These are phyloP conservation scores for Abscondita cerata DNA, from an alignment of 2,888 invertebrate genomes.

Conservation along the genomic window DNA sequence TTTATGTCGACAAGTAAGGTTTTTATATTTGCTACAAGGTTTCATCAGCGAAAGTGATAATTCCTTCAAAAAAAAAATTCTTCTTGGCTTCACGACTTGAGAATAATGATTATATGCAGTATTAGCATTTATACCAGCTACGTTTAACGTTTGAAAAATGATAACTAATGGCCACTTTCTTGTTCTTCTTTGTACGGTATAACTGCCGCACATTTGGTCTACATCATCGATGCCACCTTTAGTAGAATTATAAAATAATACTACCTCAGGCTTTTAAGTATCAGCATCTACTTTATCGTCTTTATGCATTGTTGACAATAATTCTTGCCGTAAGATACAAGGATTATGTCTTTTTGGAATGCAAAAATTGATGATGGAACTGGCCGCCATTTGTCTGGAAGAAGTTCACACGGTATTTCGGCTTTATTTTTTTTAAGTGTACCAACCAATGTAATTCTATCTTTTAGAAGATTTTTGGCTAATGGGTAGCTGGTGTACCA, in stretches of 20 bases:
- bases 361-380: slow-evolving; percentile 42
- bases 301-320: slow-evolving; percentile 37
- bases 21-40: slow-evolving; percentile 2
- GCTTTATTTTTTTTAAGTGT: slow-evolving; percentile 42
- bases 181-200: slow-evolving; percentile 38
- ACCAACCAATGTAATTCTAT: slow-evolving; percentile 13
- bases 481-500: slow-evolving; percentile 43
- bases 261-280: slow-evolving; percentile 37
- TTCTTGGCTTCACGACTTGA: background rate
- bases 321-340: slow-evolving; percentile 43
- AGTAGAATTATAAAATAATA: slow-evolving; percentile 30
- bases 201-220: slow-evolving; percentile 42
- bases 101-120: slow-evolving; percentile 10
- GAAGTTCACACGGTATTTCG: slow-evolving; percentile 46
- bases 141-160: slow-evolving; percentile 42
- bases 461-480: slow-evolving; percentile 27
- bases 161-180: slow-evolving; percentile 41
- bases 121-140: slow-evolving; percentile 40
- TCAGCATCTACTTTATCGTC: slow-evolving; percentile 34
- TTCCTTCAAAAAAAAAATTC: slow-evolving; percentile 4
- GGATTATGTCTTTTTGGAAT: slow-evolving; percentile 42
- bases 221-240: slow-evolving; percentile 45
- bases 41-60: slow-evolving; percentile 10
- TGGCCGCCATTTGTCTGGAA: slow-evolving; percentile 36
- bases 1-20: slow-evolving; percentile 6